phyloP scores from a whole-genome alignment of 2,797 vertebrate species.

The Amazona finschi region DNA sequence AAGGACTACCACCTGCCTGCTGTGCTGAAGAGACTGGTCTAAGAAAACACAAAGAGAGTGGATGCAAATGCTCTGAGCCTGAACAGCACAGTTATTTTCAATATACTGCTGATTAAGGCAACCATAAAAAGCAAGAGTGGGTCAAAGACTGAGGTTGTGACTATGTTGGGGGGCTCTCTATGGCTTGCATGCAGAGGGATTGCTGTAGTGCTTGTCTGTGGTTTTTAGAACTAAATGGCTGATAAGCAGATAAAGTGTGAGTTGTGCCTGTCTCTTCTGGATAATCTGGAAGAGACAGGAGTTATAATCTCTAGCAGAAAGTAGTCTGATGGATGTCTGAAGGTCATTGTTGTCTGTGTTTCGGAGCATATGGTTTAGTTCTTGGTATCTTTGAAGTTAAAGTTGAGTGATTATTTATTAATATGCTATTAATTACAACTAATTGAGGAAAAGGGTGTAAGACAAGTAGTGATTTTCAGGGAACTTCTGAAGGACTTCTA shows the following conservation, averaged over 20 bases:
- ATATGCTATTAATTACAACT: background rate
- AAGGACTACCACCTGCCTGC: background rate
- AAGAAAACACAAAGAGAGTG: background rate
- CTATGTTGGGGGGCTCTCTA: fast-evolving
- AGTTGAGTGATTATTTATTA: background rate
- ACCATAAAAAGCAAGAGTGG: background rate
- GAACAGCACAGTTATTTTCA: background rate
- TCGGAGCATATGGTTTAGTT: fast-evolving
- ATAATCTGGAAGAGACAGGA: background rate
- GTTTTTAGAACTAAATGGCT: background rate
- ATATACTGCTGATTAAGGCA: background rate
- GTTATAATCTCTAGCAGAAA: background rate
- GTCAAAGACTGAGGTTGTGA: fast-evolving
- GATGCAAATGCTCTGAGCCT: background rate
- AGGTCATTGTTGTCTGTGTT: background rate
- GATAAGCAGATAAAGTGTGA: background rate
- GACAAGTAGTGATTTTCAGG: background rate
- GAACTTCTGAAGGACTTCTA: background rate
- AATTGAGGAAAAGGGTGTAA: background rate
- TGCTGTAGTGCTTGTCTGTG: fast-evolving
- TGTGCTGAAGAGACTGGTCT: background rate
- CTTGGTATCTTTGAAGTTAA: background rate
- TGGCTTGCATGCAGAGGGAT: fast-evolving
- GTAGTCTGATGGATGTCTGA: background rate
- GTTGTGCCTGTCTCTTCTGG: background rate